Evolutionary conservation across 1,140 invertebrate genomes (phyloP).

Genomic region (Argopecten irradians): DNA sequence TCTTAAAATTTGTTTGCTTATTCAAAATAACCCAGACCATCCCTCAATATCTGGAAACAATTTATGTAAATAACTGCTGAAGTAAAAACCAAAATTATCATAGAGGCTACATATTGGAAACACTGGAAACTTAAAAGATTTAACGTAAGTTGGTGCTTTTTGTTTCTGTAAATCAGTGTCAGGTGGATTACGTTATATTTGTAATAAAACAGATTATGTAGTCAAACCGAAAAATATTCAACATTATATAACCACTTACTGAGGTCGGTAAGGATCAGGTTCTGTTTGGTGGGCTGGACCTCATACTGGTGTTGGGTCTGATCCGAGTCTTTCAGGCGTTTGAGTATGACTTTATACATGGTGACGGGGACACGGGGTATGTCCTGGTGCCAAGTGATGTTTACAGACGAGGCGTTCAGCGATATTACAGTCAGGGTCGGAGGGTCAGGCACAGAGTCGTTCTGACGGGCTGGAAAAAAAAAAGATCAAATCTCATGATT

Average conservation of each 20-base stretch:
- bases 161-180: no score
- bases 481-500: not conserved
- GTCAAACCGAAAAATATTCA: not conserved
- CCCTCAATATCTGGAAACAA: no score
- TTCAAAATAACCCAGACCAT: no score
- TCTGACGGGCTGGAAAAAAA: not conserved
- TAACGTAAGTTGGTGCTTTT: no score
- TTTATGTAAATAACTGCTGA: no score
- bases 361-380: not conserved
- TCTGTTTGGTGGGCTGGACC: not conserved
- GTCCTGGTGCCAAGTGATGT: constrained; percentile 46
- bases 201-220: no score
- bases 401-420: constrained; percentile 42
- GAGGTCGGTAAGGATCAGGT: constrained; percentile 38
- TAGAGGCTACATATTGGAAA: no score
- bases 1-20: no score
- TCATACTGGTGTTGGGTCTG: not conserved
- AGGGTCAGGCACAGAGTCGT: constrained; percentile 36
- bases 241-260: constrained; percentile 32
- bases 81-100: no score
- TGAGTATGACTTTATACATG: constrained; percentile 24
- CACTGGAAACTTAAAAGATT: no score
- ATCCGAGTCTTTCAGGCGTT: constrained; percentile 11
- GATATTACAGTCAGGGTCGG: constrained; percentile 36
- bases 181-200: no score